Evolutionary conservation across 2,888 invertebrate genomes (phyloP).

Genomic region (Arctia plantaginis): DNA sequence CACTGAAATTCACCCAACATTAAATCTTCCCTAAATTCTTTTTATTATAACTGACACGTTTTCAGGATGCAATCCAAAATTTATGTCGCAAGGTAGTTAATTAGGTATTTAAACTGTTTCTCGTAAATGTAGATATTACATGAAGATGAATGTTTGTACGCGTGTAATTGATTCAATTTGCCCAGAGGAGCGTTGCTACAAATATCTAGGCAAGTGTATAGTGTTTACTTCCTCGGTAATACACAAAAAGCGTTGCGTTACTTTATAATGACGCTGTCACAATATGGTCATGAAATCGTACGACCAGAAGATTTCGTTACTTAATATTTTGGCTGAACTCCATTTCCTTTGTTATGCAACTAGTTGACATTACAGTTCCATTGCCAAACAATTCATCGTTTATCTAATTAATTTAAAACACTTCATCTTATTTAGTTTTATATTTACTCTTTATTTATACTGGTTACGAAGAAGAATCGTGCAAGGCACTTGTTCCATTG

Average conservation of each 20-base stretch:
- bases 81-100: background rate
- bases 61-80: background rate
- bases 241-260: background rate
- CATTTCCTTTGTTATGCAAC: conserved; percentile 26
- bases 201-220: background rate
- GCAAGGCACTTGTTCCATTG: too few relatives aligned
- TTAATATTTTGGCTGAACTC: conserved; percentile 41
- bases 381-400: conserved; percentile 36
- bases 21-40: too few relatives aligned
- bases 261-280: conserved; percentile 3
- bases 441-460: conserved; percentile 1
- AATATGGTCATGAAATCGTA: background rate
- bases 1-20: too few relatives aligned
- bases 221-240: background rate
- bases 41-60: background rate
- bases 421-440: conserved; percentile 15
- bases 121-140: background rate
- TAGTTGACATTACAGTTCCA: conserved; percentile 18
- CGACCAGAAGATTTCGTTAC: conserved; percentile 33
- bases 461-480: background rate
- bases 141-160: background rate
- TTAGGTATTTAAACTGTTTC: background rate
- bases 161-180: background rate
- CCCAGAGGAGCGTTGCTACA: background rate
- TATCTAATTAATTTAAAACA: conserved; percentile 26